These are phyloP conservation scores for Daboia siamensis DNA, from an alignment of 2,113 vertebrate species.

Conservation along the genomic window DNA sequence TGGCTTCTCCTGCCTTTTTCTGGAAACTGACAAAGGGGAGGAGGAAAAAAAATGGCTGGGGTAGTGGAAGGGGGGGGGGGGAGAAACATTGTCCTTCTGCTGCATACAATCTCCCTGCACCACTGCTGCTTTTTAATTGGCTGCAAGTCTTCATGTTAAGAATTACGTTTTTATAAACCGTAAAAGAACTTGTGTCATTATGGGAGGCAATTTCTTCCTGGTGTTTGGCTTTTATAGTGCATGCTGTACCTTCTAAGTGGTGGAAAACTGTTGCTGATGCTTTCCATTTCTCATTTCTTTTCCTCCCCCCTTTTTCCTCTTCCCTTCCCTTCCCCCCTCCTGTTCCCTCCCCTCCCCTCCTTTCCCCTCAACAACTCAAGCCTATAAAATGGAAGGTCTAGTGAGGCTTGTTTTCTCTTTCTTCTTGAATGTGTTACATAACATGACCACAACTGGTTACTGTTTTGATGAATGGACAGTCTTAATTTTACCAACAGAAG, in stretches of 20 bases:
- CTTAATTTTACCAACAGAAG: neutral
- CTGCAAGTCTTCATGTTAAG: neutral
- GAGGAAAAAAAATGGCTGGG: neutral
- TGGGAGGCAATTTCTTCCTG: neutral
- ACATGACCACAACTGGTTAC: neutral
- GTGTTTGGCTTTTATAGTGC: neutral
- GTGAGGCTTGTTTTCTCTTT: neutral
- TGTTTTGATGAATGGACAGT: neutral
- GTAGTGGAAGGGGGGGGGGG: neutral
- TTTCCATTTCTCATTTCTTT: neutral
- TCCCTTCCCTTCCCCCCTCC: neutral
- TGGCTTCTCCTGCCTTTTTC: neutral
- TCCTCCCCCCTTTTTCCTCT: neutral
- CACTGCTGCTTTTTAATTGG: slow-evolving; percentile 18
- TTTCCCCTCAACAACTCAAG: neutral
- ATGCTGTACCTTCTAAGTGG: neutral
- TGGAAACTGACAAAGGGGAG: neutral
- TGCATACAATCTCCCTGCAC: slow-evolving; percentile 3
- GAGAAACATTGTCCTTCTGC: neutral
- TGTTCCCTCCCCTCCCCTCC: neutral
- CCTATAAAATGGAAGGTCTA: neutral
- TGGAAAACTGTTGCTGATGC: neutral
- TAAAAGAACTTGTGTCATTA: neutral
- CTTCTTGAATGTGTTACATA: neutral
- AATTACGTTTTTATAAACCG: neutral